Evolutionary conservation across 2,113 vertebrate genomes (phyloP).

Genomic region (Mus spicilegus): DNA sequence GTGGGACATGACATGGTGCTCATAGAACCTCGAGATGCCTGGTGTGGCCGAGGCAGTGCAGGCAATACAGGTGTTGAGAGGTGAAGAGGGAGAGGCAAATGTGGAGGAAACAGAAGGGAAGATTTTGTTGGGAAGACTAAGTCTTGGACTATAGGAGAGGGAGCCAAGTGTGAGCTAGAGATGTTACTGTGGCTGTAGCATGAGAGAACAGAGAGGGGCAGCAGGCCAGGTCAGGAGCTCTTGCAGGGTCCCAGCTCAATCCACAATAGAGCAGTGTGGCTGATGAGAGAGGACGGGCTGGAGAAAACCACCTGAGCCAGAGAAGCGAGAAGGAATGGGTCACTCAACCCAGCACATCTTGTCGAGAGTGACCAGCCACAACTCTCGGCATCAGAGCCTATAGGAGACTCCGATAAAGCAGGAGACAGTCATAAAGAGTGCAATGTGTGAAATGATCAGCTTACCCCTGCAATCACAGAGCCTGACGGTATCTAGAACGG

Average conservation of each 20-base stretch:
- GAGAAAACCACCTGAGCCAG: background rate
- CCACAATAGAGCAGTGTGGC: background rate
- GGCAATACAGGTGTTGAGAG: background rate
- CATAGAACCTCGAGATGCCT: background rate
- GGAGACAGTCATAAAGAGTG: background rate
- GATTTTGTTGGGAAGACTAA: background rate
- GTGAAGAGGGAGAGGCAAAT: background rate
- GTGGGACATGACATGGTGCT: background rate
- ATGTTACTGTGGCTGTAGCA: background rate
- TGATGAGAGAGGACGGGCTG: background rate
- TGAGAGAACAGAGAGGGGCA: background rate
- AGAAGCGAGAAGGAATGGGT: background rate
- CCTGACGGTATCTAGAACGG: fast-evolving
- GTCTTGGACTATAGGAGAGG: background rate
- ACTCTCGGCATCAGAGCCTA: background rate
- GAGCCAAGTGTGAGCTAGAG: background rate
- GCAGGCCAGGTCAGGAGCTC: background rate
- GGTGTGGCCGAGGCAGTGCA: background rate
- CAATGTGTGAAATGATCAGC: too few relatives aligned
- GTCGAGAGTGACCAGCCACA: background rate
- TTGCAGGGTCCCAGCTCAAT: background rate
- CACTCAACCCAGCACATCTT: fast-evolving
- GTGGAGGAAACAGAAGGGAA: background rate
- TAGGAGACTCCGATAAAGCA: background rate
- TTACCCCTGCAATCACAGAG: background rate